A percentile compares a stretch with the other conserved stretches of the same genome.
phyloP scores from a whole-genome alignment of 2,888 invertebrate genomes.

The Myathropa florea region DNA sequence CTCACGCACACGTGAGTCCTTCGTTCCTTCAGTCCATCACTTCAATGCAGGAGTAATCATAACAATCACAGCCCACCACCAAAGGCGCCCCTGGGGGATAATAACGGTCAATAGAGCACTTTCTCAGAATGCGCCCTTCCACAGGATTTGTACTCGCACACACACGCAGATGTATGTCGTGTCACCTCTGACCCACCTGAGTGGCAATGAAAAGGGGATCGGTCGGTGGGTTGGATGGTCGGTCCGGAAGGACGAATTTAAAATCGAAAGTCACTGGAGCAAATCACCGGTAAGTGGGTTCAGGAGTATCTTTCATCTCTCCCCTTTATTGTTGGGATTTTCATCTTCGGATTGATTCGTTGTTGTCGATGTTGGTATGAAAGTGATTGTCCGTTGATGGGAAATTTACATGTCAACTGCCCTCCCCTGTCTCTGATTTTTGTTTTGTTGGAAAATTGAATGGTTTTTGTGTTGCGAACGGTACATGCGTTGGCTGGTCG shows the following conservation, averaged over 20 bases:
- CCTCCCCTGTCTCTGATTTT: constrained; percentile 4
- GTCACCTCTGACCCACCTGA: constrained; percentile 66
- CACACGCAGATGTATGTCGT: constrained; percentile 40
- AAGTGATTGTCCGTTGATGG: constrained; percentile 67
- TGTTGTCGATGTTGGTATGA: constrained; percentile 40
- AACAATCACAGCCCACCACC: constrained; percentile 62
- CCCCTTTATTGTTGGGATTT: constrained; percentile 44
- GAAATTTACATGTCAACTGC: constrained; percentile 66
- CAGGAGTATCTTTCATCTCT: constrained; percentile 30
- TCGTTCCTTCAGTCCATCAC: constrained; percentile 57
- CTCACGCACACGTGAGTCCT: constrained; percentile 47
- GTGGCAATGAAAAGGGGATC: constrained; percentile 19
- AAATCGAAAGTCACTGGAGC: constrained; percentile 66
- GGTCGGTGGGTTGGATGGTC: not conserved
- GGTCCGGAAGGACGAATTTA: constrained; percentile 27
- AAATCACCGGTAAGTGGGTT: constrained; percentile 58
- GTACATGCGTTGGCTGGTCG: constrained; percentile 31
- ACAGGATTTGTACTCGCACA: constrained; percentile 52
- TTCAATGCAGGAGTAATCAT: constrained; percentile 58
- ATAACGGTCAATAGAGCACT: constrained; percentile 69
- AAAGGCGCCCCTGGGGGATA: constrained; percentile 53
- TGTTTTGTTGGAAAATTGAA: constrained; percentile 46
- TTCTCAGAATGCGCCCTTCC: constrained; percentile 47
- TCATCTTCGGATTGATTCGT: constrained; percentile 30
- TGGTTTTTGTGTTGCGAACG: constrained; percentile 44